Percentiles rank a stretch among this genome's conserved stretches.
phyloP scores from a whole-genome alignment of 2,888 invertebrate genomes.

The Oegoconia quadripuncta region DNA sequence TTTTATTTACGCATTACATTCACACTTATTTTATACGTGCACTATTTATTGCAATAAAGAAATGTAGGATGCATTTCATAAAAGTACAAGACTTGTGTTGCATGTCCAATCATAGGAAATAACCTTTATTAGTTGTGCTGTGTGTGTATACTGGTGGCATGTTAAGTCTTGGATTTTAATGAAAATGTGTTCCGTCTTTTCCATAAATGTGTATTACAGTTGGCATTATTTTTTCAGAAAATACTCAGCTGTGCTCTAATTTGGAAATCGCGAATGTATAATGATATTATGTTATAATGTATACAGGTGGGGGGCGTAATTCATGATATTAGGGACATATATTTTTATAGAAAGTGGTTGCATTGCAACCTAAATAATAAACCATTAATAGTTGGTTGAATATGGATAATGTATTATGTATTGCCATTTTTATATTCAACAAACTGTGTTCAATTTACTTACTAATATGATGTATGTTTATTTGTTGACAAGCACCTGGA shows the following conservation, averaged over 20 bases:
- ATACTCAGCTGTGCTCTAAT: slow-evolving; percentile 12
- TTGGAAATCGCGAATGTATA: slow-evolving; percentile 10
- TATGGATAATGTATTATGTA: no score
- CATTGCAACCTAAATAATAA: no score
- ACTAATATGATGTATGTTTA: background rate
- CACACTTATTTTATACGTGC: background rate
- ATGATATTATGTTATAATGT: background rate
- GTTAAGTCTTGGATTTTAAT: background rate
- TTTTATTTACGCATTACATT: background rate
- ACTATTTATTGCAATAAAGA: background rate
- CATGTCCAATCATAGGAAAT: background rate
- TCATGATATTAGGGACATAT: no score
- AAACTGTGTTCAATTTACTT: background rate
- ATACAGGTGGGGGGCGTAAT: slow-evolving; percentile 4
- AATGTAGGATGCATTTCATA: background rate
- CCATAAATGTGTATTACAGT: background rate
- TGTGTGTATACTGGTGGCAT: background rate
- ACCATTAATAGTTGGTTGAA: background rate
- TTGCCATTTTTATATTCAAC: background rate
- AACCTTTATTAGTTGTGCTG: background rate
- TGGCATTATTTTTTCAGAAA: slow-evolving; percentile 7
- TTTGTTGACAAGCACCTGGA: background rate
- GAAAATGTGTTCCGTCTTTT: slow-evolving; percentile 4
- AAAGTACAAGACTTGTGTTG: slow-evolving; percentile 4
- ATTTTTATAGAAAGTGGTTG: no score